Evolutionary conservation across 1,140 invertebrate species (phyloP).

Genomic region (Drosophila eugracilis): DNA sequence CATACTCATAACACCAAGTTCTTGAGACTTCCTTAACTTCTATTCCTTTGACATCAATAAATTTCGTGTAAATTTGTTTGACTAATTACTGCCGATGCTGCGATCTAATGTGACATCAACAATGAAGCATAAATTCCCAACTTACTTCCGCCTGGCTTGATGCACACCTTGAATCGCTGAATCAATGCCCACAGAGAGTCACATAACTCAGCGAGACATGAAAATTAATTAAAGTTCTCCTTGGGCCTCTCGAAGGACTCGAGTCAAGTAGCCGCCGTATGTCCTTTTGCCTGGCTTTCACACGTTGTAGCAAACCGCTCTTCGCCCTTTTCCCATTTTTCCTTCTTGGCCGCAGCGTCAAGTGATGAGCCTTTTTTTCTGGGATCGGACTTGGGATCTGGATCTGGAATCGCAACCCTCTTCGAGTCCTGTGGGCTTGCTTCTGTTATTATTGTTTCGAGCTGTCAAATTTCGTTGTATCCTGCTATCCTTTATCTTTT

Average conservation of each 20-base stretch:
- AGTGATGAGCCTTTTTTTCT: constrained; percentile 73
- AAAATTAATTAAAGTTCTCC: constrained; percentile 76
- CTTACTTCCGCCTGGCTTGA: constrained; percentile 64
- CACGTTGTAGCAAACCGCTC: constrained; percentile 61
- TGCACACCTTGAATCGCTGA: constrained; percentile 20
- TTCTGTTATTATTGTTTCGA: constrained; percentile 68
- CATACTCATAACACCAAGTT: background rate
- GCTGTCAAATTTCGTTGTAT: constrained; percentile 74
- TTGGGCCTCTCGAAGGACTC: constrained; percentile 9
- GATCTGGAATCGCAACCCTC: constrained; percentile 59
- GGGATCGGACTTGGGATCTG: constrained; percentile 3
- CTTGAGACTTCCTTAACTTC: background rate
- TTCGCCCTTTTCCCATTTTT: constrained; percentile 19
- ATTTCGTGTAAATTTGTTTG: constrained; percentile 52
- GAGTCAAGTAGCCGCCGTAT: constrained; percentile 62
- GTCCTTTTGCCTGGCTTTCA: constrained; percentile 71
- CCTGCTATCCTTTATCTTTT: constrained; percentile 13
- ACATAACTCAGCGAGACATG: constrained; percentile 70
- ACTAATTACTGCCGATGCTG: constrained; percentile 58
- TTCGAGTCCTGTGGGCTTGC: constrained; percentile 35
- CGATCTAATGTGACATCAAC: constrained; percentile 23
- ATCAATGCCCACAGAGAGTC: constrained; percentile 63
- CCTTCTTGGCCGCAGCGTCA: constrained; percentile 60
- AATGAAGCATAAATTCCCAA: constrained; percentile 61
- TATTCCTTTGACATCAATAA: constrained; percentile 30